Conservation (phyloP, 2,888 invertebrate species). For the Philhelius pedissequus region DNA sequence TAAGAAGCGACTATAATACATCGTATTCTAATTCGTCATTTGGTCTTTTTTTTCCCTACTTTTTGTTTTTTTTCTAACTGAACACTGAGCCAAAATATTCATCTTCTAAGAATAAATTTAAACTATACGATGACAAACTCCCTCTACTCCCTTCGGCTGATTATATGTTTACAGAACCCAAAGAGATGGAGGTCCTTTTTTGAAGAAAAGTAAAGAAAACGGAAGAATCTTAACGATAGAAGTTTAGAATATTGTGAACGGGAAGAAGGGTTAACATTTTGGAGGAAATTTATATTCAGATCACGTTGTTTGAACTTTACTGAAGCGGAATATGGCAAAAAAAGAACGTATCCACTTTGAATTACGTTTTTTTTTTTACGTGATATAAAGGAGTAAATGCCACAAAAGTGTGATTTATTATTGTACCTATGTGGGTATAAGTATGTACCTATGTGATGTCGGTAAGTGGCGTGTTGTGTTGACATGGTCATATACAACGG, state of each 20-base stretch:
- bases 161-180: not conserved
- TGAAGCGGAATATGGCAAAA: not conserved
- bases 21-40: not conserved
- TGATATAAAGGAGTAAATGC: conserved; percentile 14
- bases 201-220: not conserved
- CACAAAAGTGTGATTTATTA: conserved; percentile 20
- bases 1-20: not conserved
- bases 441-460: not conserved
- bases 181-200: not conserved
- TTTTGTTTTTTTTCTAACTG: not conserved
- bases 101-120: conserved; percentile 2
- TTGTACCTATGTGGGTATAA: not conserved
- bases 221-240: conserved; percentile 7
- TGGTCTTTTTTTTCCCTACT: not conserved
- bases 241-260: not conserved
- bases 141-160: not conserved
- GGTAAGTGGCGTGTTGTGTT: not conserved
- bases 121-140: not conserved
- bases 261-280: not conserved
- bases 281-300: conserved; percentile 1
- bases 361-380: not conserved
- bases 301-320: conserved; percentile 11
- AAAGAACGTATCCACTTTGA: not conserved
- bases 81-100: not conserved
- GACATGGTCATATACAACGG: not conserved